Conservation (phyloP, 2,888 invertebrate species). For the Pyralis farinalis region DNA sequence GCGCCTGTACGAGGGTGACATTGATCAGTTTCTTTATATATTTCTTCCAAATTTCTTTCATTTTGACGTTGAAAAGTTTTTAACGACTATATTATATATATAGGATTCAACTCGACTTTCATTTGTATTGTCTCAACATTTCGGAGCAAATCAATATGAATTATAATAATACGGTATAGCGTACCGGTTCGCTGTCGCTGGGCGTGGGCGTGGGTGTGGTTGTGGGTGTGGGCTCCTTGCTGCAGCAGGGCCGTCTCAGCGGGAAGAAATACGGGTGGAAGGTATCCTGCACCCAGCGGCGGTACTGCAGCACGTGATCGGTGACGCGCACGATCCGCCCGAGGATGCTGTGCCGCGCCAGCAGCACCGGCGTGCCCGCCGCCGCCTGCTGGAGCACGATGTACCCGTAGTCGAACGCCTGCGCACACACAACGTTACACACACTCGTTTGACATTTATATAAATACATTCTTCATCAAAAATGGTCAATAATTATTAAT, state of each 20-base stretch:
- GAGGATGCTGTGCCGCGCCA: conserved; percentile 84
- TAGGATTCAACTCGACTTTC: no score
- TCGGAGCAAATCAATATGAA: no score
- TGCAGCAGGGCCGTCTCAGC: conserved; percentile 26
- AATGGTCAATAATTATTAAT: no score
- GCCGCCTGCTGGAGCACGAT: conserved; percentile 89
- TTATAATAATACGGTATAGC: no score
- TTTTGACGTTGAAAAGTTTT: no score
- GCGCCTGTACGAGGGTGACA: no score
- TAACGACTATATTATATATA: no score
- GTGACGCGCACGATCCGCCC: conserved; percentile 96
- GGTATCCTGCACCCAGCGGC: conserved; percentile 71
- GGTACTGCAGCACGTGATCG: conserved; percentile 91
- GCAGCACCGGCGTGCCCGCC: conserved; percentile 67
- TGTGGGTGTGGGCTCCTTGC: conserved; percentile 14
- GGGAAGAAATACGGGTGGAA: conserved; percentile 71
- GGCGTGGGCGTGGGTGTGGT: conserved; percentile 47
- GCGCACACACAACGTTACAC: conserved; percentile 45
- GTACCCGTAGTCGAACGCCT: conserved; percentile 98
- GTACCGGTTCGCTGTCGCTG: conserved; percentile 32
- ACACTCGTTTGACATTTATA: no score
- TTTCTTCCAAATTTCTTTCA: no score
- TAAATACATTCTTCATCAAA: no score
- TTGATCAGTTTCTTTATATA: no score
- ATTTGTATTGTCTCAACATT: no score